phyloP scores from a whole-genome alignment of 2,113 vertebrate genomes.

The Zosterops pallidus region DNA sequence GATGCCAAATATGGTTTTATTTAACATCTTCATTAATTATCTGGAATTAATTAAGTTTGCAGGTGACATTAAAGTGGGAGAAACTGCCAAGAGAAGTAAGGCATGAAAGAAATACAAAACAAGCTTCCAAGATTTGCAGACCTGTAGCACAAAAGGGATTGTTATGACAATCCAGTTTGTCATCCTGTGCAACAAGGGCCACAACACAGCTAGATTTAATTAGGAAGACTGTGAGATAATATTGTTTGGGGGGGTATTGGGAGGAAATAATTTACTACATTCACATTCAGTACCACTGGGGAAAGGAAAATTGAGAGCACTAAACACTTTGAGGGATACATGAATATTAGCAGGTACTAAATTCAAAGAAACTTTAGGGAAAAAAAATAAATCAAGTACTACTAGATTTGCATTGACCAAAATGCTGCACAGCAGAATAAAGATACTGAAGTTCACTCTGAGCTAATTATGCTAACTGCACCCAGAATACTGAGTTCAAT shows the following conservation, averaged over 20 bases:
- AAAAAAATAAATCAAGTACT: not conserved
- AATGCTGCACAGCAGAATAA: not conserved
- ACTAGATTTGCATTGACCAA: not conserved
- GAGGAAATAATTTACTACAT: not conserved
- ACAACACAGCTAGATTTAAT: not conserved
- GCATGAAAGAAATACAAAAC: slow-evolving; percentile 23
- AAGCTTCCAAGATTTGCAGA: not conserved
- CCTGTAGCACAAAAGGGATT: not conserved
- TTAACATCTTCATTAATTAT: slow-evolving; percentile 51
- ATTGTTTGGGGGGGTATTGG: not conserved
- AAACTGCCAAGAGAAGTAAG: slow-evolving; percentile 36
- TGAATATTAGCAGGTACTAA: not conserved
- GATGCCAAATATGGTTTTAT: slow-evolving; percentile 36
- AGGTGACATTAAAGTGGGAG: slow-evolving; percentile 33
- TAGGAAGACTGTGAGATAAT: not conserved
- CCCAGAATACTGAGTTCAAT: not conserved
- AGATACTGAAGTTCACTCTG: not conserved
- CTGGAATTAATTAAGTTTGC: slow-evolving; percentile 48
- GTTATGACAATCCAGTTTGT: not conserved
- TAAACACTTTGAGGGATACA: not conserved
- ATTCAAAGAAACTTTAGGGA: not conserved
- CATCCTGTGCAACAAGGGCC: not conserved
- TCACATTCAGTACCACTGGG: not conserved
- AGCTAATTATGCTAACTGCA: not conserved
- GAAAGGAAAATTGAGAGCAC: not conserved